Percentiles rank a stretch among this genome's conserved stretches.
phyloP scores from a whole-genome alignment of 1,140 invertebrate species.

The Philotrypesis tridentata region DNA sequence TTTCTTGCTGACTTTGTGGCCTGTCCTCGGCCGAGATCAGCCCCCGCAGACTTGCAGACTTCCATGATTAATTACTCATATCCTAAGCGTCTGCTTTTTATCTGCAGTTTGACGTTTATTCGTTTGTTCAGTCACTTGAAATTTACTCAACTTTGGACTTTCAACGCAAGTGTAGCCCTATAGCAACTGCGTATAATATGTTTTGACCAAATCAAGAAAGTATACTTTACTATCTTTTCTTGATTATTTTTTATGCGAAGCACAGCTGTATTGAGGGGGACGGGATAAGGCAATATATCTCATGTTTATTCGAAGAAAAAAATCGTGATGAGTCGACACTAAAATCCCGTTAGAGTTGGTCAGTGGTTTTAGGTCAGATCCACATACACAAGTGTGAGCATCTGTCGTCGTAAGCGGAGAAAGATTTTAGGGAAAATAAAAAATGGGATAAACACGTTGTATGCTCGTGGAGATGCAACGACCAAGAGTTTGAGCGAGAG shows the following conservation, averaged over 20 bases:
- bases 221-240: neutral
- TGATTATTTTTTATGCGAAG: neutral
- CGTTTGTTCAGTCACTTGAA: too few species aligned
- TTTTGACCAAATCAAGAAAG: too few species aligned
- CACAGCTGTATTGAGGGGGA: neutral
- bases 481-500: too few species aligned
- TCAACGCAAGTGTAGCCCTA: too few species aligned
- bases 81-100: neutral
- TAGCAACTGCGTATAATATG: too few species aligned
- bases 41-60: neutral
- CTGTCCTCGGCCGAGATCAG: constrained; percentile 16
- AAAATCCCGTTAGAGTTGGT: constrained; percentile 33
- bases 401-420: constrained; percentile 27
- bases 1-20: constrained; percentile 41
- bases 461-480: neutral
- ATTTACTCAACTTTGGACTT: too few species aligned
- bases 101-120: too few species aligned
- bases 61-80: neutral
- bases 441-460: constrained; percentile 49
- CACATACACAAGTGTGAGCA: neutral
- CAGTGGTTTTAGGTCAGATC: constrained; percentile 42
- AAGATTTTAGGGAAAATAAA: constrained; percentile 48
- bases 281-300: neutral
- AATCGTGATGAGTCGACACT: constrained; percentile 7
- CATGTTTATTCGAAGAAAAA: constrained; percentile 29